Evolutionary conservation across 2,888 invertebrate genomes (phyloP).

Genomic region (Acrocera orbiculus): DNA sequence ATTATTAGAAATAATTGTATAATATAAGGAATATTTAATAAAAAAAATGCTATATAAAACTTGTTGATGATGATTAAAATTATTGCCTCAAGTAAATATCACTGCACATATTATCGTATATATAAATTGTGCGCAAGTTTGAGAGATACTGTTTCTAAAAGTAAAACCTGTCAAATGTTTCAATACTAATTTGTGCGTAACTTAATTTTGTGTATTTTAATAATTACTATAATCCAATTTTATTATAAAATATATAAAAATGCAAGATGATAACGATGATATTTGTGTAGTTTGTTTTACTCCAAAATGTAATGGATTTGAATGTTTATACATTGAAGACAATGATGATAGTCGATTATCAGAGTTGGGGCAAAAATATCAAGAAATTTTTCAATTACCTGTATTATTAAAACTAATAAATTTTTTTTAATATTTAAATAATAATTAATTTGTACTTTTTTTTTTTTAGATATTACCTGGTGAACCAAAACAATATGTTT

Average conservation of each 20-base stretch:
- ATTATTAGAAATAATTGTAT: no score
- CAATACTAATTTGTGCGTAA: no score
- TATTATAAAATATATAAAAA: not conserved
- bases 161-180: no score
- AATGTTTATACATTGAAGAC: not conserved
- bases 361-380: conserved; percentile 1
- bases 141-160: no score
- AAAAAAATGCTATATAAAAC: no score
- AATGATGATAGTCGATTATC: not conserved
- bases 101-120: no score
- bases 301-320: not conserved
- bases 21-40: no score
- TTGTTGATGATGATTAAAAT: no score
- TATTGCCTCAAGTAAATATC: no score
- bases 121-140: no score
- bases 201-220: no score
- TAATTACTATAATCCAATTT: no score
- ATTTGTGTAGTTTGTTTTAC: conserved; percentile 6
- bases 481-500: conserved; percentile 2
- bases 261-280: conserved; percentile 1
- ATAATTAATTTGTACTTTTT: not conserved
- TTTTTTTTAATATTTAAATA: not conserved
- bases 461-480: conserved; percentile 1
- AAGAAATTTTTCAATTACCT: conserved; percentile 1
- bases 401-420: not conserved